phyloP scores from a whole-genome alignment of 2,888 invertebrate species.

The Mellilla xanthometata region DNA sequence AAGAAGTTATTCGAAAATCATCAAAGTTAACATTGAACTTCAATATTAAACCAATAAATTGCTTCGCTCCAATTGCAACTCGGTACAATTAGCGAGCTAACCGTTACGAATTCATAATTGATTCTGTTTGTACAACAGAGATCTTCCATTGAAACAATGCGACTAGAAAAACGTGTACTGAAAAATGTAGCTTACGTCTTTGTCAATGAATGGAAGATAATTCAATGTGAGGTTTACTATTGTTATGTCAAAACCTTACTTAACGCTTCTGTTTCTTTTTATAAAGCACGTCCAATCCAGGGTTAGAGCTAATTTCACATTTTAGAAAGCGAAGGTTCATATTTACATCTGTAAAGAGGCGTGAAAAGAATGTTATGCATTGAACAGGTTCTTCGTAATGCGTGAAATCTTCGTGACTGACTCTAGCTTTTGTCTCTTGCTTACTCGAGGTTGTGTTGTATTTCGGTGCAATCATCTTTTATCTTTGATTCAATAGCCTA shows the following conservation, averaged over 20 bases:
- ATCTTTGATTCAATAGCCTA: conserved; percentile 3
- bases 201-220: conserved; percentile 13
- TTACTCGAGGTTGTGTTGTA: conserved; percentile 19
- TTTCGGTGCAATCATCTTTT: conserved; percentile 11
- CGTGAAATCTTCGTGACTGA: conserved; percentile 54
- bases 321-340: conserved; percentile 77
- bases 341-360: conserved; percentile 64
- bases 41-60: conserved; percentile 38
- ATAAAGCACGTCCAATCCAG: conserved; percentile 49
- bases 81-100: conserved; percentile 50
- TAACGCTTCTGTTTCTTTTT: conserved; percentile 37
- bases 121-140: conserved; percentile 34
- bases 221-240: conserved; percentile 39
- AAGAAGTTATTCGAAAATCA: conserved; percentile 14
- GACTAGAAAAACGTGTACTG: conserved; percentile 31
- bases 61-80: conserved; percentile 59
- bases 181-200: conserved; percentile 20
- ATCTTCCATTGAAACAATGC: conserved; percentile 29
- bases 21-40: conserved; percentile 36
- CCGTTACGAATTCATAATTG: conserved; percentile 48
- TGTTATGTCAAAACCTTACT: conserved; percentile 45
- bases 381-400: conserved; percentile 42
- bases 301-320: conserved; percentile 63
- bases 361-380: conserved; percentile 39
- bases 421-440: conserved; percentile 31